Evolutionary conservation across 2,113 vertebrate species (phyloP), one percentile per base, ranked within the genome.

Genomic region (Perca fluviatilis): DNA sequence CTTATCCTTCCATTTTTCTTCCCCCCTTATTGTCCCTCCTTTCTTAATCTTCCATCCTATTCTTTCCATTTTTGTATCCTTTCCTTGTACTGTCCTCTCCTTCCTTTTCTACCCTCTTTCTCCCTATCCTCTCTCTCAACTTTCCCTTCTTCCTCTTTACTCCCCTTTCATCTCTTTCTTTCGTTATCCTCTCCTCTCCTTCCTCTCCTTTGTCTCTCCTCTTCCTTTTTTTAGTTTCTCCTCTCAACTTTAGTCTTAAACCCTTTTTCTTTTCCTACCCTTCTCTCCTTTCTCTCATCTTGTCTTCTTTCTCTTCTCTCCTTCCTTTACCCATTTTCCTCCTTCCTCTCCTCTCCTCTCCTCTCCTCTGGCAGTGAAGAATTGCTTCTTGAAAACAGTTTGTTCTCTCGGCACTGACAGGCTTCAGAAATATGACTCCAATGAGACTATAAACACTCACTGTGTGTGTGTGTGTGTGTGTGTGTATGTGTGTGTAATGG

Each of bases 401-500:
- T 70, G 19, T 50, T 80, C 57, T 69, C 75, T 58, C 19, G 2
- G 64, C 72, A 23, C 4, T 1, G 7, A 43, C 19, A 33, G 57
- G 16, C 33, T 79, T 56, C 56, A 82, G 76, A 85, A 75, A 68
- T 77, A 86, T 14, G 66, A 76, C 74, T 69, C 61, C 21, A 4
- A 5, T 58, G 69, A 74, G 72, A 67, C 62, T 23, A 47, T 78
- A 75, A 83, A 81, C 81, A 75, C 71, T 82, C 27, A 33, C 56
- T 61, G 70, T 50, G 51, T 63, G 54, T 79, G 70, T 78, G 70
- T 54, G 53, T 57, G 25, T 76, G 51, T 77, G 54, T 78, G 54
- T 61, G 79, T 54, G 33, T 57, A 62, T 62, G 21, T 60, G 27
- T 74, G 3, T 56, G 2, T 57, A 61, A 53, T 62, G n/a, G 23